Evolutionary conservation across 2,113 vertebrate species (phyloP).

Genomic region (Podarcis raffonei): DNA sequence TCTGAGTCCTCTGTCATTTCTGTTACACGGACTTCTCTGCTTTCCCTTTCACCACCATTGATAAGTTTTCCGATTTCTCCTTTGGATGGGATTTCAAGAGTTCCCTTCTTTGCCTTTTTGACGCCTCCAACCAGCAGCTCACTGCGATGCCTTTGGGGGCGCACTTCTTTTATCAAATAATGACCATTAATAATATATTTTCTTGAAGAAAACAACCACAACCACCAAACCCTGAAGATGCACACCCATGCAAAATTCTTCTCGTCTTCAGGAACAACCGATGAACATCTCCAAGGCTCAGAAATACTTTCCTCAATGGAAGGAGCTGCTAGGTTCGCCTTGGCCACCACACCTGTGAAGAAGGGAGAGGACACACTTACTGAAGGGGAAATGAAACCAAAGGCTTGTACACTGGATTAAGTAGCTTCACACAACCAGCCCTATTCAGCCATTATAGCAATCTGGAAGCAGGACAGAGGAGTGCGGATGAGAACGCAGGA

Average conservation of each 20-base stretch:
- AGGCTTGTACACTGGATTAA: no score
- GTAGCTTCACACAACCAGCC: no score
- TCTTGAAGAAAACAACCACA: no score
- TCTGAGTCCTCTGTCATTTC: background rate
- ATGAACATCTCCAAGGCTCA: background rate
- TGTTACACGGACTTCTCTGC: background rate
- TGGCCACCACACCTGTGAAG: background rate
- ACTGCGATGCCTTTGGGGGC: background rate
- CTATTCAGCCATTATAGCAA: no score
- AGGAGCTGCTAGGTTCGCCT: background rate
- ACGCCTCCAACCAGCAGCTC: background rate
- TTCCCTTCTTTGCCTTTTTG: constrained; percentile 19
- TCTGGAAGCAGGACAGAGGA: no score
- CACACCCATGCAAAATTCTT: background rate
- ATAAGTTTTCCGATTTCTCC: background rate
- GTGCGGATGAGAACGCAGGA: no score
- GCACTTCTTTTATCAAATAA: background rate
- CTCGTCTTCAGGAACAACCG: background rate
- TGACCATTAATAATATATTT: no score
- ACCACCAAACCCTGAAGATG: no score
- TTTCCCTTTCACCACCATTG: background rate
- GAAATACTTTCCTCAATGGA: background rate
- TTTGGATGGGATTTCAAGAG: background rate
- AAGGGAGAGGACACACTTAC: background rate
- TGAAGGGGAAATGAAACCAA: no score